Base-by-base conservation (phyloP, 2,888 invertebrate species). In the Aphidius colemani region DNA sequence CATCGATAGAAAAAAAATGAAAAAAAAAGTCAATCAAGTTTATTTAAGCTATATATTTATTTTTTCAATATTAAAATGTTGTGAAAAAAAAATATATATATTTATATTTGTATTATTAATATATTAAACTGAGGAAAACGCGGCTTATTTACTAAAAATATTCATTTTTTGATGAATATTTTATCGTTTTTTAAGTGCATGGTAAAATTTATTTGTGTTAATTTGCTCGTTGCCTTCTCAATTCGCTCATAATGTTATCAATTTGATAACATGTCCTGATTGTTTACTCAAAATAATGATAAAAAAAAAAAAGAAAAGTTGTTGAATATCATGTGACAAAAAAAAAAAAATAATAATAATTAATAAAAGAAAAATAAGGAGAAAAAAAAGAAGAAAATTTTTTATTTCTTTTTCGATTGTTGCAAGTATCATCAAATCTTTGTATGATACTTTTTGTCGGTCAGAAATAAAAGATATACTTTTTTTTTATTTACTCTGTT, bases 271-370 rank as follows among this genome's bases (percentile, higher is more conserved):
- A 30, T 30, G 30, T 30, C 30, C 30, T 30, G 30, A 30, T 30
- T 30, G 30, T 30, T 30, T 30, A 30, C 30, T 48, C 69, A 69
- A 69, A 70, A 66, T 69, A 53, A 56, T 65, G 8, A 13, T 44
- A 46, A 53, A 39, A 10, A 45, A 45, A 57, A 57, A 49, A 40
- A 59, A 49, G 39, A 39, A 48, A 39, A 39, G 39, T 48, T n/a
- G 4, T 65, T 65, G 63, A 58, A 61, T 59, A 8, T 46, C 67
- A 74, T 74, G 74, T 72, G 69, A 74, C 73, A 67, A 70, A 67
- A 66, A 66, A 70, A 69, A 69, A 70, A 70, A 69, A 69, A 70
- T 67, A 67, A 68, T 68, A 65, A 63, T 64, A 65, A 67, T 70
- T 65, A 70, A 66, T 66, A 66, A 53, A 63, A 61, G 53, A 50